phyloP scores from a whole-genome alignment of 2,113 vertebrate genomes.

The Brachyhypopomus gauderio region DNA sequence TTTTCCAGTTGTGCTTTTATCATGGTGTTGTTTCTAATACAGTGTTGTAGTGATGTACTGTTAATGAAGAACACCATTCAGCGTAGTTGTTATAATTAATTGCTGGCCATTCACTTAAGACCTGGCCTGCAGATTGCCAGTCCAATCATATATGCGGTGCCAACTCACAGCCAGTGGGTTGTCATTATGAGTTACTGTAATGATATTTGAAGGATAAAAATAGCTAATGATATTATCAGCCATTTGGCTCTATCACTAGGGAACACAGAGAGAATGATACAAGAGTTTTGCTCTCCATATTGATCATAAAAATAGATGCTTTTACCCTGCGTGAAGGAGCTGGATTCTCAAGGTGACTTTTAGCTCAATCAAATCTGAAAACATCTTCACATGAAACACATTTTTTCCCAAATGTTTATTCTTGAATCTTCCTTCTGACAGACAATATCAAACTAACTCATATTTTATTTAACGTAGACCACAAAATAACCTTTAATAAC shows the following conservation, averaged over 20 bases:
- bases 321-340: neutral
- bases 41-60: neutral
- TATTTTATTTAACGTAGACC: neutral
- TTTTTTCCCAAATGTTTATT: neutral
- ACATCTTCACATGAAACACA: neutral
- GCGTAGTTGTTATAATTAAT: neutral
- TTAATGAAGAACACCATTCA: neutral
- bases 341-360: neutral
- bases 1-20: neutral
- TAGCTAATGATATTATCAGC: constrained; percentile 25
- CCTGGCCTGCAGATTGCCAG: neutral
- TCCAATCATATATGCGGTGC: neutral
- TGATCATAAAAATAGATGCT: neutral
- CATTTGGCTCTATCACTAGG: constrained; percentile 36
- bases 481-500: neutral
- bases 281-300: constrained; percentile 15
- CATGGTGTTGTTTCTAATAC: neutral
- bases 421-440: neutral
- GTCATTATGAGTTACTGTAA: constrained; percentile 6
- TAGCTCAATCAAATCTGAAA: neutral
- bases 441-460: neutral
- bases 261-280: constrained; percentile 24
- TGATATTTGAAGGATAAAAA: constrained; percentile 21
- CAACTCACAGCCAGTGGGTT: constrained; percentile 9
- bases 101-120: neutral